Evolutionary conservation across 1,140 invertebrate species (phyloP).

Genomic region (Neotoxoptera formosana): DNA sequence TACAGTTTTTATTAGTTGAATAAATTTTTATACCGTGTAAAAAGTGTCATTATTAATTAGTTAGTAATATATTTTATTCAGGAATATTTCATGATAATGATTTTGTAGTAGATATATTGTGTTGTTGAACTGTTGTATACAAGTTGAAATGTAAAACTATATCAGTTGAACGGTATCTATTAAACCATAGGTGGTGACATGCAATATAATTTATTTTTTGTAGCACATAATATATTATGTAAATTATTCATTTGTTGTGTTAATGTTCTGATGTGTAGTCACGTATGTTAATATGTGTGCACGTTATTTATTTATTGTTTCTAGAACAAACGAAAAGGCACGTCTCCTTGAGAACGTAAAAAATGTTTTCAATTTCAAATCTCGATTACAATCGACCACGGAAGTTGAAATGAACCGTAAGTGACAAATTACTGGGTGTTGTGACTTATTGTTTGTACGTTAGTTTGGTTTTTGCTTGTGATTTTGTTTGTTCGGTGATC

Average conservation of each 20-base stretch:
- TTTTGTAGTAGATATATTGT: background rate
- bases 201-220: background rate
- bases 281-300: constrained; percentile 49
- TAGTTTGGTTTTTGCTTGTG: background rate
- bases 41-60: constrained; percentile 44
- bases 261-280: constrained; percentile 5
- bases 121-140: background rate
- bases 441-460: background rate
- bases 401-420: constrained; percentile 92
- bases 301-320: constrained; percentile 62
- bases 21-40: constrained; percentile 42
- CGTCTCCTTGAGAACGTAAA: constrained; percentile 90
- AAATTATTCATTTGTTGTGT: constrained; percentile 19
- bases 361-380: constrained; percentile 86
- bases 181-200: background rate
- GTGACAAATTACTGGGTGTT: constrained; percentile 64
- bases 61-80: background rate
- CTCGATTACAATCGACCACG: constrained; percentile 75
- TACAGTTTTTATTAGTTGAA: constrained; percentile 40
- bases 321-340: constrained; percentile 94
- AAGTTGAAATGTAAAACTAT: background rate
- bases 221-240: background rate
- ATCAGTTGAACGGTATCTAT: background rate
- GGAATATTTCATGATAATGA: background rate
- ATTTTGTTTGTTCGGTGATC: background rate